Percentiles rank a stretch among this genome's conserved stretches.
Evolutionary conservation across 2,113 vertebrate genomes (phyloP).

Genomic region (Scartelaos histophorus): DNA sequence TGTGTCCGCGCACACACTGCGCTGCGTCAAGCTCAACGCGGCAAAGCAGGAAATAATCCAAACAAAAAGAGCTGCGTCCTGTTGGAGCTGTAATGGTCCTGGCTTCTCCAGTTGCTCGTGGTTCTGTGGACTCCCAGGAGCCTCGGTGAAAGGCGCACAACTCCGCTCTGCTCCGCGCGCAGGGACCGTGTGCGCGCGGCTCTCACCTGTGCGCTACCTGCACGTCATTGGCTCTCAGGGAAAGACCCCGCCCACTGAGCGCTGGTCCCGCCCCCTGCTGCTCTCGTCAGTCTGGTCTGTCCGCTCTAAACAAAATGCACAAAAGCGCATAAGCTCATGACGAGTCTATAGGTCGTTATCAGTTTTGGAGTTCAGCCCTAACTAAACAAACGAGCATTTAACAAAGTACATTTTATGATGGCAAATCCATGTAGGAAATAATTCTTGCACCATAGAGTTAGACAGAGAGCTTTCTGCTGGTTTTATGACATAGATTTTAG

Average conservation of each 20-base stretch:
- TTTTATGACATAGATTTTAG: not conserved
- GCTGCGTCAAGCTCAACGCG: not conserved
- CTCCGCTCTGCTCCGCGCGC: constrained; percentile 9
- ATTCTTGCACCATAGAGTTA: not conserved
- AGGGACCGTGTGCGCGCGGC: constrained; percentile 4
- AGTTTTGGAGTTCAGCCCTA: not conserved
- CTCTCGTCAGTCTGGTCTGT: not conserved
- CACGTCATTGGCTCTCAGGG: constrained; percentile 27
- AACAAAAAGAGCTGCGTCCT: not conserved
- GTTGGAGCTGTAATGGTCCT: constrained; percentile 27
- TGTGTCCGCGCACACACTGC: not conserved
- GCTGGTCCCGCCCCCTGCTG: too few species aligned
- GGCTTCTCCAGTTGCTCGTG: constrained; percentile 37
- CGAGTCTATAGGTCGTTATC: not conserved
- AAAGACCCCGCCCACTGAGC: constrained; percentile 34
- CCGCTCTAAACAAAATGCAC: constrained; percentile 15
- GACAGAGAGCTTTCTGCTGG: not conserved
- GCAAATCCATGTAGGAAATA: not conserved
- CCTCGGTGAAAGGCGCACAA: not conserved
- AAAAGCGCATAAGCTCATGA: constrained; percentile 10
- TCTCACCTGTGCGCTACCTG: constrained; percentile 67
- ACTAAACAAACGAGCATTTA: not conserved
- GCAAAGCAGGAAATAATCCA: constrained; percentile 12
- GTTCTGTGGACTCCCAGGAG: constrained; percentile 40
- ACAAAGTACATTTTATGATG: not conserved